These are phyloP conservation scores for Hirundichthys speculiger DNA, from an alignment of 2,113 vertebrate species.

Conservation along the genomic window DNA sequence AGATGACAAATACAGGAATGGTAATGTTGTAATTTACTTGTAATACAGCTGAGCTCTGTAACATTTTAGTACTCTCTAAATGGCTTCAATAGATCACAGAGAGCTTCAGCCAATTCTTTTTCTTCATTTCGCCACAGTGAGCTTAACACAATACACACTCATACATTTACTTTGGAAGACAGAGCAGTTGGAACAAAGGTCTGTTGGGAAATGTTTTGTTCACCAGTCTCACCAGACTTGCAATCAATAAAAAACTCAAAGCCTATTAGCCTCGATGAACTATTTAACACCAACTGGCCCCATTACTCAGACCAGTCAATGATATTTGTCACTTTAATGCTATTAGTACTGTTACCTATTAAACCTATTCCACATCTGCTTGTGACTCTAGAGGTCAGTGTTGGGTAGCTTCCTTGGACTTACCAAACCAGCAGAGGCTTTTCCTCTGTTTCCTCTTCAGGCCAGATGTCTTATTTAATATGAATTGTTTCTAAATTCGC, in stretches of 20 bases:
- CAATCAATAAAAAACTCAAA: constrained; percentile 74
- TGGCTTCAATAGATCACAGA: constrained; percentile 8
- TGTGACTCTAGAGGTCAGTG: constrained; percentile 29
- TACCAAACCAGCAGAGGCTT: constrained; percentile 17
- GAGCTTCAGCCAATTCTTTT: constrained; percentile 12
- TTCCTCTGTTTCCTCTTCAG: constrained; percentile 7
- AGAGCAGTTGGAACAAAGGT: constrained; percentile 22
- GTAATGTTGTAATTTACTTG: constrained; percentile 15
- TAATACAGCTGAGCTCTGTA: constrained; percentile 8
- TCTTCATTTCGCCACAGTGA: constrained; percentile 12
- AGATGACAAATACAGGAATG: constrained; percentile 4
- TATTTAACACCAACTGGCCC: constrained; percentile 71
- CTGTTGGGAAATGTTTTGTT: constrained; percentile 67
- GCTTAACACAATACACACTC: constrained; percentile 5
- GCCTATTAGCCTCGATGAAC: constrained; percentile 75
- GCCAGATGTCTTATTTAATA: constrained; percentile 35
- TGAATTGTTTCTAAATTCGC: constrained; percentile 8
- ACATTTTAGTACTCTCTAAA: constrained; percentile 8
- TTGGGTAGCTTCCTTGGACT: constrained; percentile 18
- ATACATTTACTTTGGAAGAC: constrained; percentile 29
- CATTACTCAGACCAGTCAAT: constrained; percentile 70
- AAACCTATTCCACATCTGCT: constrained; percentile 47
- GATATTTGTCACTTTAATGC: constrained; percentile 75
- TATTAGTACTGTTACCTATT: constrained; percentile 70
- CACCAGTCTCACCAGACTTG: constrained; percentile 59